These are phyloP conservation scores for Gonioctena quinquepunctata DNA, from an alignment of 1,140 invertebrate genomes.

Conservation along the genomic window DNA sequence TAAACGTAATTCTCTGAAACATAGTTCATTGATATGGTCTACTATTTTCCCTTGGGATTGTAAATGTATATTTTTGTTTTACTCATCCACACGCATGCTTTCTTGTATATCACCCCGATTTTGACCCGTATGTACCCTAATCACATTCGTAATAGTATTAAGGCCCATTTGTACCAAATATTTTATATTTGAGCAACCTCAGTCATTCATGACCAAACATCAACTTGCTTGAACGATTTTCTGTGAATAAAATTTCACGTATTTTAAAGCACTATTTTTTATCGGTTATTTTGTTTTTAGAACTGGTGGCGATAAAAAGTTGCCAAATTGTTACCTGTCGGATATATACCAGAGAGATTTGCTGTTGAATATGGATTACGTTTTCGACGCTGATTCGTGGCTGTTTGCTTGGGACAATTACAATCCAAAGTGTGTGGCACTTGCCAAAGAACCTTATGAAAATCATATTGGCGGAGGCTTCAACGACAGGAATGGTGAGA, in stretches of 20 bases:
- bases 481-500: background rate
- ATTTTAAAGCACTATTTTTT: no score
- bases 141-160: no score
- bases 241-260: background rate
- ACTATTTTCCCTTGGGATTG: no score
- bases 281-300: conserved; percentile 41
- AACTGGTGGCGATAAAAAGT: conserved; percentile 35
- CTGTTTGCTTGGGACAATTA: conserved; percentile 68
- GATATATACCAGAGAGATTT: conserved; percentile 72
- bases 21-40: no score
- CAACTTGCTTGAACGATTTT: background rate
- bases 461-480: background rate
- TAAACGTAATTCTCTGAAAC: no score
- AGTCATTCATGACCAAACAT: no score
- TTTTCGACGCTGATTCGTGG: conserved; percentile 63
- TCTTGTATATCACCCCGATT: no score
- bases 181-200: no score
- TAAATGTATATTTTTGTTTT: no score
- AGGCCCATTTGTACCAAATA: no score
- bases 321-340: conserved; percentile 68
- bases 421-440: conserved; percentile 46
- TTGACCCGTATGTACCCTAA: no score
- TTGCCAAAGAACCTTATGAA: conserved; percentile 28
- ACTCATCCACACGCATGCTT: no score
- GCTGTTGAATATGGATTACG: conserved; percentile 67